phyloP scores from a whole-genome alignment of 2,888 invertebrate species.

The Omphaloscelis lunosa region DNA sequence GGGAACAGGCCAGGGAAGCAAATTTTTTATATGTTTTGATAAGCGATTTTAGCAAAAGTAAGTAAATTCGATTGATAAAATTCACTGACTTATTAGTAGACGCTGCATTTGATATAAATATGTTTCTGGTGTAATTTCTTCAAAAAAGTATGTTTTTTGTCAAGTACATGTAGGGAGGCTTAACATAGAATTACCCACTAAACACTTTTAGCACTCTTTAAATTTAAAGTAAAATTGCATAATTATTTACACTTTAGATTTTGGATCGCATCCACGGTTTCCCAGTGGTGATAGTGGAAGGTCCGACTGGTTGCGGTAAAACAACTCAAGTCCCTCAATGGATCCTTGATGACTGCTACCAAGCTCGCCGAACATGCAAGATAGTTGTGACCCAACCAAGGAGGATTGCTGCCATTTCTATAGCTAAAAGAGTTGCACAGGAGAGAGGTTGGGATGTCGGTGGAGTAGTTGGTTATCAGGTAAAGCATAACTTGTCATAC shows the following conservation, averaged over 20 bases:
- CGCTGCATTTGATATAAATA: background rate
- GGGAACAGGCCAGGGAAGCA: too few species aligned
- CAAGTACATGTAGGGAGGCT: too few species aligned
- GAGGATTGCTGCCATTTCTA: conserved; percentile 97
- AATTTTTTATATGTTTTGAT: too few species aligned
- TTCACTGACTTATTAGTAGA: background rate
- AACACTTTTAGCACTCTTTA: background rate
- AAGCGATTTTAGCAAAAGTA: too few species aligned
- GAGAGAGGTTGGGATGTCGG: conserved; percentile 96
- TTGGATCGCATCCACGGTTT: conserved; percentile 92
- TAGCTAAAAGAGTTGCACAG: conserved; percentile 95
- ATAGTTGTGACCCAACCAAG: conserved; percentile 98
- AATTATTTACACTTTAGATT: conserved; percentile 88
- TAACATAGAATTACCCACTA: too few species aligned
- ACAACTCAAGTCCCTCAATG: conserved; percentile 97
- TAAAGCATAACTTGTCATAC: conserved; percentile 72
- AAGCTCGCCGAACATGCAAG: conserved; percentile 93
- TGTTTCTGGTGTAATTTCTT: background rate
- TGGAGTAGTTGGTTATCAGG: conserved; percentile 97
- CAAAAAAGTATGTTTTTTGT: background rate
- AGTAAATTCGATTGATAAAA: background rate
- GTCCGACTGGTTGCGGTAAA: conserved; percentile 98
- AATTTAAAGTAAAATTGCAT: background rate
- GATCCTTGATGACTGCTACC: conserved; percentile 95
- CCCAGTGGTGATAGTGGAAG: conserved; percentile 96